Evolutionary conservation across 1,140 invertebrate species (phyloP), one percentile per base, ranked within the genome.

Genomic region (Phortica variegata): DNA sequence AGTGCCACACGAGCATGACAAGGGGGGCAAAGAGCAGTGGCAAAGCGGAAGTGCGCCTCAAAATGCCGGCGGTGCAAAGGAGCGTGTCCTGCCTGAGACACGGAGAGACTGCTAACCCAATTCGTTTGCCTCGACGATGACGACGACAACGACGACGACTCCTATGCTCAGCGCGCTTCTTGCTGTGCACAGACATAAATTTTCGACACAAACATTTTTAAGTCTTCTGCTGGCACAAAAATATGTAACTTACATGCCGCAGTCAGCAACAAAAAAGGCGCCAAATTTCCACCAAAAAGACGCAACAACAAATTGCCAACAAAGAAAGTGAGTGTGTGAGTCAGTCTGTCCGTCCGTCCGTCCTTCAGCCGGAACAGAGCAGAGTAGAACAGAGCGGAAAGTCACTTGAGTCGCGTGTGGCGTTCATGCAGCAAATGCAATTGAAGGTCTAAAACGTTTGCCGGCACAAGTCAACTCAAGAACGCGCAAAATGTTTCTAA

Each of bases 31-130:
- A n/a, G n/a, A n/a, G n/a, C n/a, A n/a, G n/a, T n/a, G n/a, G n/a
- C n/a, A n/a, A n/a, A n/a, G 52, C 63, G 63, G 63, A 66, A 68
- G 68, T 66, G 63, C 63, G 60, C 63, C 63, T 68, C n/a, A 68
- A 48, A 63, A 58, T 60, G 49, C 63, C 57, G 51, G 36, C 40
- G 57, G 39, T 50, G 34, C 43, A 44, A 47, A 6, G 19, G 20
- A n/a, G n/a, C n/a, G 16, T 18, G 17, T n/a, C 8, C 18, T 8
- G 18, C n/a, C 9, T n/a, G 26, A 21, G 34, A 20, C 18, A 21
- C 9, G 38, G 32, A 43, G 42, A 43, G 43, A 68, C 63, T 60
- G 58, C 63, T 66, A 66, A 66, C 63, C 63, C 65, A 68, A 68
- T 69, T 68, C 65, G 63, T 54, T 68, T 68, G 57, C 4, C 33